Conservation (phyloP, 2,888 invertebrate species). For the Platypus cylindrus region DNA sequence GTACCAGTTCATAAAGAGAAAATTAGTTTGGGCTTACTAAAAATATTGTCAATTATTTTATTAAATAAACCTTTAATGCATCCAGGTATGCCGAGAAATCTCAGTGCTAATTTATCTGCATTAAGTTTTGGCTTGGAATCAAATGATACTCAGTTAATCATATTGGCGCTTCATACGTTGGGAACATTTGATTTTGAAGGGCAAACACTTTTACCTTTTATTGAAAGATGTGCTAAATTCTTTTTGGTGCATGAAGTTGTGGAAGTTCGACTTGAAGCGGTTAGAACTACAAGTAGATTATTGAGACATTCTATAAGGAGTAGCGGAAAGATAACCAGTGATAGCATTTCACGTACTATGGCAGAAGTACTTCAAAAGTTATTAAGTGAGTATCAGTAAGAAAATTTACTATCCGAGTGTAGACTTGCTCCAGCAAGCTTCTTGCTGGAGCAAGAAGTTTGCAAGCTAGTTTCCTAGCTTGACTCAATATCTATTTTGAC, state of each 20-base stretch:
- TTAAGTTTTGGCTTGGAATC: slow-evolving; percentile 33
- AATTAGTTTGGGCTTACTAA: slow-evolving; percentile 85
- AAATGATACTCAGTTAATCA: slow-evolving; percentile 68
- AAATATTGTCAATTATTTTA: slow-evolving; percentile 80
- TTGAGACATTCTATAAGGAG: slow-evolving; percentile 66
- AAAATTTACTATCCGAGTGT: too few relatives aligned
- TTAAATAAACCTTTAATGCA: slow-evolving; percentile 78
- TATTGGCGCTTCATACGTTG: slow-evolving; percentile 83
- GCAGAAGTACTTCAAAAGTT: slow-evolving; percentile 85
- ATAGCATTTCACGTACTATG: slow-evolving; percentile 77
- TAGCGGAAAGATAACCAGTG: slow-evolving; percentile 51
- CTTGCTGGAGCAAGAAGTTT: too few relatives aligned
- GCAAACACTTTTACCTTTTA: slow-evolving; percentile 82
- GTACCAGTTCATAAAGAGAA: slow-evolving; percentile 75
- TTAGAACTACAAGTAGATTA: slow-evolving; percentile 83
- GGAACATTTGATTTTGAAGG: slow-evolving; percentile 60
- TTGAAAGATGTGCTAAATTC: slow-evolving; percentile 82
- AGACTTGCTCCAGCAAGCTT: too few relatives aligned
- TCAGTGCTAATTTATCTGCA: slow-evolving; percentile 36
- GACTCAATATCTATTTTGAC: too few relatives aligned
- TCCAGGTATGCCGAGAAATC: slow-evolving; percentile 62
- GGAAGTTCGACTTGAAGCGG: slow-evolving; percentile 86
- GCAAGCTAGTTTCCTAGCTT: too few relatives aligned
- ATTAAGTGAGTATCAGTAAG: slow-evolving; percentile 38
- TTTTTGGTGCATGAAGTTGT: slow-evolving; percentile 76